Evolutionary conservation across 1,140 invertebrate species (phyloP).

Genomic region (Kradibia gibbosae): DNA sequence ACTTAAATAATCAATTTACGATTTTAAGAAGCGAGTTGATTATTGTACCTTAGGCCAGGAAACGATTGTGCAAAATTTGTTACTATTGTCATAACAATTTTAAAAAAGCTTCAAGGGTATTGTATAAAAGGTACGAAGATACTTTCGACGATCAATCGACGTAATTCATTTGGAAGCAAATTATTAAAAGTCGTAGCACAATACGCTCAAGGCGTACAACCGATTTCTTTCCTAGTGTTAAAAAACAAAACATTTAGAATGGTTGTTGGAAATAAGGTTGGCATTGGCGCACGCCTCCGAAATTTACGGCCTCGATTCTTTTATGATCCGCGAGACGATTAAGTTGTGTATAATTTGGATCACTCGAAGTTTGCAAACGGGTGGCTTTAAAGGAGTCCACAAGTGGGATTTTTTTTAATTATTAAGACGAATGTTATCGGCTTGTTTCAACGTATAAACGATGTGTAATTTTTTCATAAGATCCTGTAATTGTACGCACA

Average conservation of each 20-base stretch:
- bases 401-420: background rate
- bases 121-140: too few relatives aligned
- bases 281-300: constrained; percentile 8
- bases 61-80: too few relatives aligned
- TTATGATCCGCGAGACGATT: constrained; percentile 4
- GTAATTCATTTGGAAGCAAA: background rate
- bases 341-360: background rate
- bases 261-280: constrained; percentile 7
- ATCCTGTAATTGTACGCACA: too few relatives aligned
- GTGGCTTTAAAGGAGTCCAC: background rate
- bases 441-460: too few relatives aligned
- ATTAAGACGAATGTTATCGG: too few relatives aligned
- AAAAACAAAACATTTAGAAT: background rate
- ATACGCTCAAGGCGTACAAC: background rate
- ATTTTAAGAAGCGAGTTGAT: too few relatives aligned
- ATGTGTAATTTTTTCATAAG: too few relatives aligned
- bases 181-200: background rate
- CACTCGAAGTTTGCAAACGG: background rate
- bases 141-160: background rate
- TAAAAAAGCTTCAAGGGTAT: too few relatives aligned
- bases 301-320: constrained; percentile 6
- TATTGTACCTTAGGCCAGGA: too few relatives aligned
- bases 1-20: too few relatives aligned
- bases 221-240: background rate
- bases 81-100: too few relatives aligned